Conservation (phyloP, 1,140 invertebrate species). For the Sesamia nonagrioides region DNA sequence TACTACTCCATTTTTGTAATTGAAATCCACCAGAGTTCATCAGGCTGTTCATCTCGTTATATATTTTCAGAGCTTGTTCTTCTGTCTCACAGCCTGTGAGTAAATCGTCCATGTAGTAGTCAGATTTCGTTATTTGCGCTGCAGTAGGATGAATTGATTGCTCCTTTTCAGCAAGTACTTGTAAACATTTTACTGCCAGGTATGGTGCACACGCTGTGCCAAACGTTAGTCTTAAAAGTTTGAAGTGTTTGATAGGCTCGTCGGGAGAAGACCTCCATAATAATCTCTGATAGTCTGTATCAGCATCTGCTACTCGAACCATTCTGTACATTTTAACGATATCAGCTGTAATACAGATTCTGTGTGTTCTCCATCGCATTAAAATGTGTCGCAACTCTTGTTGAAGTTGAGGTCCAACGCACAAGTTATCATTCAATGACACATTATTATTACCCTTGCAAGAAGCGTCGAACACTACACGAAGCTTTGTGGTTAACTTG, state of each 20-base stretch:
- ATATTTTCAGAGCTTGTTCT: no score
- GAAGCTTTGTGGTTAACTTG: conserved; percentile 20
- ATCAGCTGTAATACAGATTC: conserved; percentile 20
- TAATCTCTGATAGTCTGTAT: conserved; percentile 15
- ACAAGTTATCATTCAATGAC: conserved; percentile 2
- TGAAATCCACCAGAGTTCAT: no score
- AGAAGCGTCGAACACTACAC: conserved; percentile 1
- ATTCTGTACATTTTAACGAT: conserved; percentile 23
- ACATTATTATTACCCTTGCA: neutral
- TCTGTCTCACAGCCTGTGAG: no score
- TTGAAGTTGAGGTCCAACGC: neutral
- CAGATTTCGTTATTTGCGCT: no score
- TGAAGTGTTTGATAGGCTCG: neutral
- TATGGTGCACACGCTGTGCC: conserved; percentile 16
- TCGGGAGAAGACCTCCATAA: neutral
- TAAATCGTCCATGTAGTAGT: no score
- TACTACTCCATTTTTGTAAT: no score
- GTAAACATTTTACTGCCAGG: conserved; percentile 13
- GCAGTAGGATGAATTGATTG: no score
- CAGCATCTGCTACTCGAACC: neutral
- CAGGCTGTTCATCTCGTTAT: no score
- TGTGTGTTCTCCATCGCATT: conserved; percentile 4
- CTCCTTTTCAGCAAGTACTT: neutral
- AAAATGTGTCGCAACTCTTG: neutral
- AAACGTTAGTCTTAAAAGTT: conserved; percentile 17